Evolutionary conservation across 2,888 invertebrate genomes (phyloP), one percentile per base, ranked within the genome.

Genomic region (Eulithis prunata): DNA sequence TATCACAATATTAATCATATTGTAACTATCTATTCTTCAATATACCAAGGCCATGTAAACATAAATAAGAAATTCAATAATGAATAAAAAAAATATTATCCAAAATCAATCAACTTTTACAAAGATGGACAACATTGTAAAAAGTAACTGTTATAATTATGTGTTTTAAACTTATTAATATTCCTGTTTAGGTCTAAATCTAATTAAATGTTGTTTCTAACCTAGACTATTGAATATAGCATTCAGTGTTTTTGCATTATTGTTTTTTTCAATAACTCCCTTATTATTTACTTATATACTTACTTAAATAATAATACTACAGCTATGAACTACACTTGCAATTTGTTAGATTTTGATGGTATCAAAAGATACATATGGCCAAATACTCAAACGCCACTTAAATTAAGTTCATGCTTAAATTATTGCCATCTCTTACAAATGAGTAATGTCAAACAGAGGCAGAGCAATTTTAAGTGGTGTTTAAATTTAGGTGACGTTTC

Each of bases 161-260:
- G 59, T 73, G 63, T 71, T 72, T 21, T 70, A 66, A 65, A 61
- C 66, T 73, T 79, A 81, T 80, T 76, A 79, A 73, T 78, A 77
- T 76, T 80, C 75, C 63, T 74, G 76, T 61, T 83, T 87, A 88
- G 81, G 80, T 80, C 78, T 83, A 82, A 87, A 80, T 79, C 77
- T 83, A 82, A 87, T 86, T 90, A 80, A 86, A 90, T 92, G 92
- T 92, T 92, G 91, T 91, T 90, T 89, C 86, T 21, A 21, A 21
- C 2, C 21, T 91, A 91, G 91, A 83, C 76, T 89, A 86, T 82
- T 81, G 79, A 92, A 90, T 91, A 92, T 89, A 92, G 90, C 81
- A 85, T 86, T 92, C 90, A 83, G 88, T 91, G 92, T 91, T 92
- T 67, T 91, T 88, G 82, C 21, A 78, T 62, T 66, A 61, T 70